phyloP scores from a whole-genome alignment of 2,888 invertebrate species.

The Drosophila nr. perissopoda region DNA sequence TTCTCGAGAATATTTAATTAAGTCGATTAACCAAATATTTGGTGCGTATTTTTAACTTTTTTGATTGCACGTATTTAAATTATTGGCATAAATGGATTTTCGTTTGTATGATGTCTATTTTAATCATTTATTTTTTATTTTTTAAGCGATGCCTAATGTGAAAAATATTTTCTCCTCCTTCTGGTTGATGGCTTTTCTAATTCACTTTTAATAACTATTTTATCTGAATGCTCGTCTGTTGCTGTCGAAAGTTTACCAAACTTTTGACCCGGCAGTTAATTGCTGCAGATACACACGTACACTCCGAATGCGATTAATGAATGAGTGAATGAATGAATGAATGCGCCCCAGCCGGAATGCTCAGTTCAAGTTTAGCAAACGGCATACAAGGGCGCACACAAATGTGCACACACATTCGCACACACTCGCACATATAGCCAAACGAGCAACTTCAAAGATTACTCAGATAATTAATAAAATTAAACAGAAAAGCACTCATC shows the following conservation, averaged over 20 bases:
- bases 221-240: conserved; percentile 22
- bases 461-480: conserved; percentile 78
- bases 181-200: conserved; percentile 19
- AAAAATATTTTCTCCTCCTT: conserved; percentile 1
- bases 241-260: conserved; percentile 42
- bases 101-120: background rate
- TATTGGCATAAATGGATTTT: background rate
- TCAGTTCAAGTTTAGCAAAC: background rate
- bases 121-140: background rate
- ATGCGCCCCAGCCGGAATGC: conserved; percentile 3
- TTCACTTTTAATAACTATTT: conserved; percentile 22
- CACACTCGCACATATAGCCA: conserved; percentile 9
- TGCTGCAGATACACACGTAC: conserved; percentile 22
- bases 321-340: conserved; percentile 15
- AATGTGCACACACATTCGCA: background rate
- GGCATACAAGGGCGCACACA: conserved; percentile 7
- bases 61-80: background rate
- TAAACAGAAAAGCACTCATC: conserved; percentile 77
- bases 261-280: conserved; percentile 32
- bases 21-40: background rate
- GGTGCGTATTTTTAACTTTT: background rate
- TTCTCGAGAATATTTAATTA: background rate
- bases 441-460: conserved; percentile 69
- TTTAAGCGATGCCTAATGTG: background rate
- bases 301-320: conserved; percentile 56